Evolutionary conservation across 2,888 invertebrate genomes (phyloP).

Genomic region (Pyrrhosoma nymphula): DNA sequence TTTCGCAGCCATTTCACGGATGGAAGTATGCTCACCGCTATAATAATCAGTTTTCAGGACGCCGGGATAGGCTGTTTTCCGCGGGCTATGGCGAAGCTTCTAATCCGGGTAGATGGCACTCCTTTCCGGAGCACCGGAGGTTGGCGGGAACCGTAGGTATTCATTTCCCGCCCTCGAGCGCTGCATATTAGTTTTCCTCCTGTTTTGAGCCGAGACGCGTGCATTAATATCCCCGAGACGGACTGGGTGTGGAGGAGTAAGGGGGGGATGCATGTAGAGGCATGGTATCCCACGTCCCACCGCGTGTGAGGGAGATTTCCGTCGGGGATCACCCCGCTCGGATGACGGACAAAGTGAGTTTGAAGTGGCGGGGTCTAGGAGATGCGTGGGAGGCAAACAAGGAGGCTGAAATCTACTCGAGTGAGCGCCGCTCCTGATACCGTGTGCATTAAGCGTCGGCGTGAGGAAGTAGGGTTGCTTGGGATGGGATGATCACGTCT

Average conservation of each 20-base stretch:
- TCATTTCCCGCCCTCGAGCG: not conserved
- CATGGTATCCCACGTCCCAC: not conserved
- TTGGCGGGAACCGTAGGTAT: not conserved
- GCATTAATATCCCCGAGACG: not conserved
- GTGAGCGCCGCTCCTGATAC: no score
- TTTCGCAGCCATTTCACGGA: no score
- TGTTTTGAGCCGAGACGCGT: not conserved
- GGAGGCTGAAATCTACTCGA: not conserved
- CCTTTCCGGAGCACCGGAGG: not conserved
- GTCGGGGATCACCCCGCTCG: not conserved
- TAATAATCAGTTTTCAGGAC: no score
- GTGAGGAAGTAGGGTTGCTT: no score
- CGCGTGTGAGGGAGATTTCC: not conserved
- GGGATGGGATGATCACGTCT: no score
- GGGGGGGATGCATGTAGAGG: not conserved
- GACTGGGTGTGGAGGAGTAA: not conserved
- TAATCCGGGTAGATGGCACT: not conserved
- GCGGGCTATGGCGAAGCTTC: not conserved
- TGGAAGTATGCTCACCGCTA: no score
- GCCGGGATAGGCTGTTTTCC: not conserved
- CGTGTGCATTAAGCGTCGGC: no score
- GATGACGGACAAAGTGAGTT: constrained; percentile 18
- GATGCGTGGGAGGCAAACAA: not conserved
- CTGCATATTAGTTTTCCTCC: not conserved
- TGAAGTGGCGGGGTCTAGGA: not conserved